Evolutionary conservation across 2,888 invertebrate genomes (phyloP).

Genomic region (Synanthedon tipuliformis): DNA sequence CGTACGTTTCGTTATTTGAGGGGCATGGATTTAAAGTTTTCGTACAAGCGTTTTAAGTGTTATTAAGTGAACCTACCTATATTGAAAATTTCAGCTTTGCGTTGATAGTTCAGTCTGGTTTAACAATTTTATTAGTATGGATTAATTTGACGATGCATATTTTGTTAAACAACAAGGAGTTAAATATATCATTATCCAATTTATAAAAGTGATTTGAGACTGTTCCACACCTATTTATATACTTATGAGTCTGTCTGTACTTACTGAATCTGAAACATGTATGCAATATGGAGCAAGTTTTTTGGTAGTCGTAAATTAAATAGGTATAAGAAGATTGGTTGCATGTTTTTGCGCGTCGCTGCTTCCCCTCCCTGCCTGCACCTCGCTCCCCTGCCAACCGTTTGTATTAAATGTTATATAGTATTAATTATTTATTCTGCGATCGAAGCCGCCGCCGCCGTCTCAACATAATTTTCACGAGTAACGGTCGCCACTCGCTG

Average conservation of each 20-base stretch:
- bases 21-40: too few relatives aligned
- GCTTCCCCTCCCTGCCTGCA: slow-evolving; percentile 18
- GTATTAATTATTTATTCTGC: slow-evolving; percentile 16
- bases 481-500: slow-evolving; percentile 17
- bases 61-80: too few relatives aligned
- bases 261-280: background rate
- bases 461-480: slow-evolving; percentile 19
- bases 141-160: too few relatives aligned
- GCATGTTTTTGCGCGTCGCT: slow-evolving; percentile 7
- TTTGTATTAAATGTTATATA: slow-evolving; percentile 9
- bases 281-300: slow-evolving; percentile 3
- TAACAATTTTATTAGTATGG: too few relatives aligned
- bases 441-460: slow-evolving; percentile 13
- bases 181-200: too few relatives aligned
- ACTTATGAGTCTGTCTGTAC: too few relatives aligned
- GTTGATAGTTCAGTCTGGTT: too few relatives aligned
- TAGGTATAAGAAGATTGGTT: slow-evolving; percentile 3
- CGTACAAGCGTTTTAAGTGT: too few relatives aligned
- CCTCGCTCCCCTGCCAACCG: slow-evolving; percentile 10
- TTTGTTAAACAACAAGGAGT: too few relatives aligned
- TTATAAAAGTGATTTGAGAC: too few relatives aligned
- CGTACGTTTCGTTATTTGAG: slow-evolving; percentile 6
- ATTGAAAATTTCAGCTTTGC: too few relatives aligned
- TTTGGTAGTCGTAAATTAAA: slow-evolving; percentile 2
- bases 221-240: too few relatives aligned